Base-by-base conservation (phyloP, 2,113 vertebrate genomes). In the Syrmaticus mikado region DNA sequence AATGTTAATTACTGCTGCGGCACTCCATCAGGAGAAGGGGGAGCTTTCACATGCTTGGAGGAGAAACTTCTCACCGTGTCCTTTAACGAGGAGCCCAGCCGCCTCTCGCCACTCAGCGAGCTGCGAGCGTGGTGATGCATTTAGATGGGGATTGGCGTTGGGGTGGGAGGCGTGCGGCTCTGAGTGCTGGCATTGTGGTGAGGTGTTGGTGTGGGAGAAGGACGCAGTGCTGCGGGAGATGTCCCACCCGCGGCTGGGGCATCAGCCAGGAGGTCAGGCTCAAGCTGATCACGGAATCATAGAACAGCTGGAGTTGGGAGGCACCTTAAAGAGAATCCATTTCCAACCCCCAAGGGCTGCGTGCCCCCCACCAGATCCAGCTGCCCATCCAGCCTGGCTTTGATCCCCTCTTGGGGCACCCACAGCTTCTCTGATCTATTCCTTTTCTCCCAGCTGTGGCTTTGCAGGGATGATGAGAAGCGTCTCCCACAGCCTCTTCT, bases 91-190 rank as follows among this genome's bases (percentile, higher is more conserved):
- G 82, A 91, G 76, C 74, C 77, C 76, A 89, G 70, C 66, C 85
- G 94, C 81, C 93, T 91, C 95, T 71, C 1, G 22, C 84, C 50
- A 40, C 92, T 85, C 50, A n/a, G 52, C 70, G 97, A 97, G 96
- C 81, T 64, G 90, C 86, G 98, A 97, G 95, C 89, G 75, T 98
- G 98, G 97, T 97, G 90, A 88, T 97, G 98, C 98, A 98, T 99
- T 98, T 98, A 98, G 98, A 98, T 98, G 96, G 97, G 97, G 95
- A 89, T 98, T 98, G 98, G 97, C 64, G 32, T 85, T 96, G 55
- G 82, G 81, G 73, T 50, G 71, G 77, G 82, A 80, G 83, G 92
- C n/a, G 41, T 89, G 53, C 74, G 46, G 68, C 83, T 15, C 53
- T 41, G 3, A 17, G 40, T 34, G 50, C 92, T 20, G 4, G 32